Conservation (phyloP, 2,797 vertebrate genomes). For the Acipenser transmontanus region DNA sequence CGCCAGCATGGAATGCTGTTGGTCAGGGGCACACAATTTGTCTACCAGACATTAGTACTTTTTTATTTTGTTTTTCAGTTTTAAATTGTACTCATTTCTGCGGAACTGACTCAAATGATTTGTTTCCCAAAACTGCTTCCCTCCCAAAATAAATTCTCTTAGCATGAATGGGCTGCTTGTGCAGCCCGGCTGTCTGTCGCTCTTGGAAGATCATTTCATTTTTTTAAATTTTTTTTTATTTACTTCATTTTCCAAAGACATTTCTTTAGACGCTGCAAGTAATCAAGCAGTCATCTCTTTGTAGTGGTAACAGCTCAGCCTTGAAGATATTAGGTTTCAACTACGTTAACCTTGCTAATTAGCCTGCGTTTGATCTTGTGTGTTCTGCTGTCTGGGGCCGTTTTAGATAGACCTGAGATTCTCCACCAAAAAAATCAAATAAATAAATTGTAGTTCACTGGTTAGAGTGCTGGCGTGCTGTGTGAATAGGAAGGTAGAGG, state of each 20-base stretch:
- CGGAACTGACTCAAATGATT: too few relatives aligned
- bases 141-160: neutral
- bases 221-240: constrained; percentile 8
- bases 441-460: too few relatives aligned
- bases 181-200: neutral
- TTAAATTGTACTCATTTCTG: too few relatives aligned
- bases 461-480: too few relatives aligned
- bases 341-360: constrained; percentile 27
- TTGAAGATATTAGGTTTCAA: constrained; percentile 25
- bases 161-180: constrained; percentile 11
- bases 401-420: constrained; percentile 6
- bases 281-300: constrained; percentile 25
- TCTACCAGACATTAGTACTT: too few relatives aligned
- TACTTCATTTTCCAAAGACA: neutral
- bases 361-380: constrained; percentile 23
- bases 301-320: constrained; percentile 21
- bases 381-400: constrained; percentile 13
- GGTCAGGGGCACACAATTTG: too few relatives aligned
- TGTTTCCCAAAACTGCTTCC: too few relatives aligned
- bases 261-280: constrained; percentile 14
- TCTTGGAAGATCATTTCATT: constrained; percentile 9
- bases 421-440: too few relatives aligned
- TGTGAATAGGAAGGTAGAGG: too few relatives aligned
- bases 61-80: too few relatives aligned
- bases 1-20: too few relatives aligned